phyloP scores from a whole-genome alignment of 1,140 invertebrate genomes.

The Trinorchestia longiramus region DNA sequence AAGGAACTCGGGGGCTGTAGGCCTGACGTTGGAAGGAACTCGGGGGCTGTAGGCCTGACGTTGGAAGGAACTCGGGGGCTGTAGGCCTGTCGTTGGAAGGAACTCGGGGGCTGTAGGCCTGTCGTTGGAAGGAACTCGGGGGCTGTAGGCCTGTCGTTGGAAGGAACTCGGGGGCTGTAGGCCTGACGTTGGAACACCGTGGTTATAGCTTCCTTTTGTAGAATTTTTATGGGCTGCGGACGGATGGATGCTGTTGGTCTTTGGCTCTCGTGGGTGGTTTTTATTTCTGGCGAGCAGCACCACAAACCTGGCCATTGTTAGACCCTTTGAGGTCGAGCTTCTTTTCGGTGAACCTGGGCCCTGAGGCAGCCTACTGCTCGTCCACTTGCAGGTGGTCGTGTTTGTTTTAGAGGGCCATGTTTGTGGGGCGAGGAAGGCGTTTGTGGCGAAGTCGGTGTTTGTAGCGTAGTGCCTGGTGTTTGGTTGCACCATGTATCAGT shows the following conservation, averaged over 20 bases:
- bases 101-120: too few relatives aligned
- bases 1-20: too few relatives aligned
- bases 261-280: not conserved
- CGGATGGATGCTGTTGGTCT: slow-evolving; percentile 10
- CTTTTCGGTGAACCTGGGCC: not conserved
- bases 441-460: not conserved
- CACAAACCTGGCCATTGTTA: not conserved
- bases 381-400: not conserved
- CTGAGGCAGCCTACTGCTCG: not conserved
- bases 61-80: too few relatives aligned
- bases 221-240: not conserved
- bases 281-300: not conserved
- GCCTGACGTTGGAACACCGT: not conserved
- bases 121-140: too few relatives aligned
- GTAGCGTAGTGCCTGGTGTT: not conserved
- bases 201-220: not conserved
- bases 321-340: not conserved
- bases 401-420: not conserved
- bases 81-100: too few relatives aligned
- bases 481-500: too few relatives aligned
- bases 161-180: too few relatives aligned
- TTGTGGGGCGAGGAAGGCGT: not conserved
- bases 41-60: too few relatives aligned
- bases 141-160: not conserved
- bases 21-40: too few relatives aligned